Conservation (phyloP, 35 echinoderm and acorn worm species). For the Acanthaster planci region DNA sequence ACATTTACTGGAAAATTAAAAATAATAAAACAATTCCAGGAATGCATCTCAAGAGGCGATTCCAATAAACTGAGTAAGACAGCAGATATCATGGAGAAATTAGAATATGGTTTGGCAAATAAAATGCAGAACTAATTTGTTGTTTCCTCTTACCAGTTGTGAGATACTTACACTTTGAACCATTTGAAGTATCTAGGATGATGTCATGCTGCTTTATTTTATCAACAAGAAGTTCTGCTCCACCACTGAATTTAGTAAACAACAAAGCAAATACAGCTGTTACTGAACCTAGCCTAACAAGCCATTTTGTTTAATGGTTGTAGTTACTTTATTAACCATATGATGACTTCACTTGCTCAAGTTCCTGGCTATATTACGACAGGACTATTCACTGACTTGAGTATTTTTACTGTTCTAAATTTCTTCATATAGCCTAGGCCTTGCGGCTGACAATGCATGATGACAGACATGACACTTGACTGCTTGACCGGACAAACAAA, state of each 20-base stretch:
- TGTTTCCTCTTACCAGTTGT: not conserved
- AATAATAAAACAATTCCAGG: too few species aligned
- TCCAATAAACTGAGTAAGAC: too few species aligned
- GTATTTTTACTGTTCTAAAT: not conserved
- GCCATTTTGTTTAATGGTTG: not conserved
- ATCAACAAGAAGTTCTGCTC: slow-evolving; percentile 78
- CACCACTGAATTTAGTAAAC: slow-evolving; percentile 57
- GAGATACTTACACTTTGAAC: slow-evolving; percentile 45
- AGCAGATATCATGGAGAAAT: not conserved
- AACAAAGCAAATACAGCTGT: not conserved
- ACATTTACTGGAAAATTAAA: too few species aligned
- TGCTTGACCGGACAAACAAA: too few species aligned
- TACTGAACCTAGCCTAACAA: not conserved
- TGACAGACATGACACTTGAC: too few species aligned
- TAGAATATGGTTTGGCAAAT: too few species aligned
- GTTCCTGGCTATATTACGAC: not conserved
- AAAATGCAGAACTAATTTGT: too few species aligned
- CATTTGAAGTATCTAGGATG: slow-evolving; percentile 17
- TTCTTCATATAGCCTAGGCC: too few species aligned
- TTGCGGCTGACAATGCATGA: too few species aligned
- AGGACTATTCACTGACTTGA: not conserved
- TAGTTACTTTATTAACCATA: not conserved
- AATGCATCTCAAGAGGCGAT: too few species aligned
- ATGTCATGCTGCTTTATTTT: slow-evolving; percentile 73
- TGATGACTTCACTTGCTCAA: too few species aligned